Percentiles rank a stretch among this genome's conserved stretches.
Evolutionary conservation across 2,888 invertebrate genomes (phyloP).

Genomic region (Griposia aprilina): DNA sequence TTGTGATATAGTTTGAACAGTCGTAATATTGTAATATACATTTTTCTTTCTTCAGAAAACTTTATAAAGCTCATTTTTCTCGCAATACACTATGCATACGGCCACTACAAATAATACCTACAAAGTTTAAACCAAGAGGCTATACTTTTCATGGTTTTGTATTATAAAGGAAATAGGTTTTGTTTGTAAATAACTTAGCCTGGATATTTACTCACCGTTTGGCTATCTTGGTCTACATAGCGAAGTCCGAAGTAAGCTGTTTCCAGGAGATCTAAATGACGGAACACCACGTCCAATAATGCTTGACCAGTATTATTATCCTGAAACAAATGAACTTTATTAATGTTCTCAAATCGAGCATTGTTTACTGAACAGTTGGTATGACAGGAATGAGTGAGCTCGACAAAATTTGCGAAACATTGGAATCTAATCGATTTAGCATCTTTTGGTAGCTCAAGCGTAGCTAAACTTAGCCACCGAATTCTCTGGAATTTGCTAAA

Average conservation of each 20-base stretch:
- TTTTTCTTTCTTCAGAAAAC: conserved; percentile 17
- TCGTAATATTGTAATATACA: not conserved
- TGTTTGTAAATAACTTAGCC: too few relatives aligned
- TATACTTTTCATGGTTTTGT: not conserved
- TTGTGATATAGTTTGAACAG: not conserved
- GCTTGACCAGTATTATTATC: conserved; percentile 97
- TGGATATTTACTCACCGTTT: conserved; percentile 93
- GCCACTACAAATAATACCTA: not conserved
- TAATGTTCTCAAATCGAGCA: conserved; percentile 2
- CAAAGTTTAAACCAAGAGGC: not conserved
- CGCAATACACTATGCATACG: not conserved
- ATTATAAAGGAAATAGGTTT: not conserved
- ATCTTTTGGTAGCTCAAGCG: not conserved
- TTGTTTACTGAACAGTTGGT: conserved; percentile 4
- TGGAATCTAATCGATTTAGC: not conserved
- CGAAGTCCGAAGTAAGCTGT: conserved; percentile 99
- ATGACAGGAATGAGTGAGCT: conserved; percentile 8
- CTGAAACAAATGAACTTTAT: conserved; percentile 88
- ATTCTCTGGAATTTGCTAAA: not conserved
- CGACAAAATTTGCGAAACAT: not conserved
- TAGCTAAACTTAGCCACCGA: conserved; percentile 2
- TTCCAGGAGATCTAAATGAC: conserved; percentile 97
- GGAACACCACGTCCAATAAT: conserved; percentile 97
- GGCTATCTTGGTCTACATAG: conserved; percentile 97
- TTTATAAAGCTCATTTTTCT: conserved; percentile 6